Evolutionary conservation across 2,797 vertebrate species (phyloP).

Genomic region (Rhinatrema bivittatum): DNA sequence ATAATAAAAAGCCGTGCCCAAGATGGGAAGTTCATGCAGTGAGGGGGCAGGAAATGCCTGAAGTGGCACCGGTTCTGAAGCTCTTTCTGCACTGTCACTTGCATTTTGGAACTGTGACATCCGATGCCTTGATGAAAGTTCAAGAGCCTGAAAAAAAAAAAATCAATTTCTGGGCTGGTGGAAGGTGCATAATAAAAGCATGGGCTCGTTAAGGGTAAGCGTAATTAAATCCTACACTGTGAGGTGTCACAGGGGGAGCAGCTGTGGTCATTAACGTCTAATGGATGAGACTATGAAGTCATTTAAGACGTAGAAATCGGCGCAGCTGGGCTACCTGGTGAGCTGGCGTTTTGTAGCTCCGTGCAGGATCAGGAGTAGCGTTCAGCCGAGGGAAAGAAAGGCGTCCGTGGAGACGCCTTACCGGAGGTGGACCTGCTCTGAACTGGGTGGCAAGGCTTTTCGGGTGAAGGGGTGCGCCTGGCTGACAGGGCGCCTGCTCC

Average conservation of each 20-base stretch:
- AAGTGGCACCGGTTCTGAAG: too few relatives aligned
- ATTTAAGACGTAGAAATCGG: too few relatives aligned
- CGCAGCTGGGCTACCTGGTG: constrained; percentile 8
- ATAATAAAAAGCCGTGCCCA: constrained; percentile 7
- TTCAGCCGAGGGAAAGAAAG: too few relatives aligned
- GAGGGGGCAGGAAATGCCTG: too few relatives aligned
- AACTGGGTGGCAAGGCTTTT: too few relatives aligned
- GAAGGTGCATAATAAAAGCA: constrained; percentile 1
- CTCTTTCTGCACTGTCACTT: not conserved
- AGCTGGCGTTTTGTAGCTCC: constrained; percentile 8
- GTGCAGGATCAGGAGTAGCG: constrained; percentile 18
- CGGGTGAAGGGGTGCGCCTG: too few relatives aligned
- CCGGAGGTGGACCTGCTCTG: too few relatives aligned
- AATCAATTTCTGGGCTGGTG: not conserved
- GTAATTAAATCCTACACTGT: constrained; percentile 4
- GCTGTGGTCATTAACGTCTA: not conserved
- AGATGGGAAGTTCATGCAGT: constrained; percentile 41
- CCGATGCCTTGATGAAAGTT: constrained; percentile 16
- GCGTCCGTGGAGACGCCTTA: too few relatives aligned
- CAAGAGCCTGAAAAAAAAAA: not conserved
- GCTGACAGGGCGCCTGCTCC: too few relatives aligned
- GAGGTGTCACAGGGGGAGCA: constrained; percentile 12
- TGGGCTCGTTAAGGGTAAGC: constrained; percentile 3
- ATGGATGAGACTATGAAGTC: too few relatives aligned
- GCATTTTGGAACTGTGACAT: not conserved